Evolutionary conservation across 2,888 invertebrate species (phyloP), one percentile per base, ranked within the genome.

Genomic region (Amaurobius ferox): DNA sequence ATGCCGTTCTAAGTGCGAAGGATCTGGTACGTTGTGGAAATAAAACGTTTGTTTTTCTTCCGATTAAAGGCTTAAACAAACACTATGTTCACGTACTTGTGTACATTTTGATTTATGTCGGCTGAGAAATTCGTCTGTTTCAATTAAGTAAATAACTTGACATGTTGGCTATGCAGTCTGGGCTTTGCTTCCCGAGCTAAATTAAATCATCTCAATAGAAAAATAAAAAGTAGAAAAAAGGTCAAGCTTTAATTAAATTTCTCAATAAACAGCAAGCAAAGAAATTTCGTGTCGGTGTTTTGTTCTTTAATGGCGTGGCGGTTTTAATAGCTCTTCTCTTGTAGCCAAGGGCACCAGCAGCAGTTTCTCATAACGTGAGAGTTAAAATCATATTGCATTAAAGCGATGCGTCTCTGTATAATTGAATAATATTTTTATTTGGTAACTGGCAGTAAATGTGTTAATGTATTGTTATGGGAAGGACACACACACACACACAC

Each of bases 141-240:
- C 76, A 83, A 83, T 83, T 83, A 83, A 64, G 64, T 77, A 83
- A 83, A 77, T 83, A 83, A 72, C 70, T 83, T 77, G 83, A 70
- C 83, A 76, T 77, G 83, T 83, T 83, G 70, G 64, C 64, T 77
- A 77, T 77, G 77, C 76, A 71, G 35, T 35, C 5, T 5, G 6
- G 5, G 35, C 35, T 35, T 35, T 9, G 83, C 44, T 16, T 44
- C 2, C 6, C 16, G 6, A 44, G 44, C 44, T 44, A 44, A 44
- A 44, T 44, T 44, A 44, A 44, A 44, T 44, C 44, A 44, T 13
- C 44, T 44, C n/a, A 16, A 16, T 44, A 16, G 2, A 44, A 16
- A 44, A 35, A 9, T 35, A 9, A 44, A 44, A 44, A 44, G 16
- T 16, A 9, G 11, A 2, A 16, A 16, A 2, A 44, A 44, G 44